phyloP scores from a whole-genome alignment of 2,888 invertebrate species.

The Branchipolynoe longqiensis region DNA sequence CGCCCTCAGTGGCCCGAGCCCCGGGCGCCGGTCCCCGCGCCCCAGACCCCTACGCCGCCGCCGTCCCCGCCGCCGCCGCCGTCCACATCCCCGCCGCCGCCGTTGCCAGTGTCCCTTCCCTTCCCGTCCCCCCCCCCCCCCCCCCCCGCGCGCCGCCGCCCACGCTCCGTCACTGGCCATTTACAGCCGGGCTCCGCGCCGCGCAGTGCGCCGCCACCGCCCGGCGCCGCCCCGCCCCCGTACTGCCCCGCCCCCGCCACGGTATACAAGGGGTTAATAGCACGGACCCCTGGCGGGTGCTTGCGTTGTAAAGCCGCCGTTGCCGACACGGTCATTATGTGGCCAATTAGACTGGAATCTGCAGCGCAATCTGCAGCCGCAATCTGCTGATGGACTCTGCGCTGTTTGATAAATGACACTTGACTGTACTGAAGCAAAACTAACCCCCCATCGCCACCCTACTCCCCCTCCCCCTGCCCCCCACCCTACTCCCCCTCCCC shows the following conservation, averaged over 20 bases:
- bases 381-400: neutral
- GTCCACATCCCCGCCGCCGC: neutral
- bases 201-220: neutral
- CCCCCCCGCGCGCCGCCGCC: constrained; percentile 4
- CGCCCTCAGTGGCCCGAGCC: neutral
- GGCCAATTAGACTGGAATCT: constrained; percentile 34
- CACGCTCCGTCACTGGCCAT: too few relatives aligned
- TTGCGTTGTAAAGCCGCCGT: neutral
- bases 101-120: neutral
- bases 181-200: too few relatives aligned
- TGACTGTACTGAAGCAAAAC: too few relatives aligned
- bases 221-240: neutral
- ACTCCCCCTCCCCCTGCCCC: constrained; percentile 1
- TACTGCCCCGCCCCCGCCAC: neutral
- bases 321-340: constrained; percentile 20
- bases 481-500: neutral
- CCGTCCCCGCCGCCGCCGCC: neutral
- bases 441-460: neutral
- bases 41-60: neutral
- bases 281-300: neutral
- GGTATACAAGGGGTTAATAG: neutral
- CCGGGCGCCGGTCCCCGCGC: neutral
- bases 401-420: constrained; percentile 19
- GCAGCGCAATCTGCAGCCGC: constrained; percentile 21
- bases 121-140: neutral